phyloP scores from a whole-genome alignment of 2,888 invertebrate species.

The Drosophila nr. medialis region DNA sequence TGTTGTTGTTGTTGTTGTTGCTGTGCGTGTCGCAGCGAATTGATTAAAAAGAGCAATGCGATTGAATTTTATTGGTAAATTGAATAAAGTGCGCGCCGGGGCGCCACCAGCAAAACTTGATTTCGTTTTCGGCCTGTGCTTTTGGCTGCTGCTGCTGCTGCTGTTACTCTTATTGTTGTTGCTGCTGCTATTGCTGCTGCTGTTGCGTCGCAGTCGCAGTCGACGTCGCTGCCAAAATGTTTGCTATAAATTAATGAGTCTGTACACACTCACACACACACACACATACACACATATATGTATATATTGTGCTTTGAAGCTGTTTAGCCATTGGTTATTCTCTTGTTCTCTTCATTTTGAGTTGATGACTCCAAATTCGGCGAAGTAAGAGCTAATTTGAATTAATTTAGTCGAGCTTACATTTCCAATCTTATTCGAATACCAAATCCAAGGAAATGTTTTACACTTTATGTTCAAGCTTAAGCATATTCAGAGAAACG shows the following conservation, averaged over 20 bases:
- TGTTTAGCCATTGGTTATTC: slow-evolving; percentile 31
- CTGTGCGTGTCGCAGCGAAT: slow-evolving; percentile 71
- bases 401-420: neutral
- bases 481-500: neutral
- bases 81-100: slow-evolving; percentile 78
- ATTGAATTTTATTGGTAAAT: slow-evolving; percentile 84
- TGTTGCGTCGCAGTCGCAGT: slow-evolving; percentile 32
- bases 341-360: neutral
- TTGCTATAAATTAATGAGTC: slow-evolving; percentile 53
- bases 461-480: neutral
- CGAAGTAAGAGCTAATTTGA: neutral
- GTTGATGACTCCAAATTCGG: neutral
- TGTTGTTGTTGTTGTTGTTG: slow-evolving; percentile 31
- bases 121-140: slow-evolving; percentile 21
- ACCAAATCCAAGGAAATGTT: neutral
- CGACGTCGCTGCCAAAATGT: slow-evolving; percentile 46
- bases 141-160: neutral
- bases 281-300: neutral
- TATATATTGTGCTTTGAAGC: slow-evolving; percentile 1
- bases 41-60: slow-evolving; percentile 83
- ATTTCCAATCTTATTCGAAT: neutral
- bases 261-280: slow-evolving; percentile 10
- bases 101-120: slow-evolving; percentile 55
- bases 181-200: slow-evolving; percentile 6
- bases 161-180: slow-evolving; percentile 9